Evolutionary conservation across 30 jellyfish, hydroid and myxozoan species (phyloP), one percentile per base, ranked within the genome.

Genomic region (Hydractinia symbiolongicarpus): DNA sequence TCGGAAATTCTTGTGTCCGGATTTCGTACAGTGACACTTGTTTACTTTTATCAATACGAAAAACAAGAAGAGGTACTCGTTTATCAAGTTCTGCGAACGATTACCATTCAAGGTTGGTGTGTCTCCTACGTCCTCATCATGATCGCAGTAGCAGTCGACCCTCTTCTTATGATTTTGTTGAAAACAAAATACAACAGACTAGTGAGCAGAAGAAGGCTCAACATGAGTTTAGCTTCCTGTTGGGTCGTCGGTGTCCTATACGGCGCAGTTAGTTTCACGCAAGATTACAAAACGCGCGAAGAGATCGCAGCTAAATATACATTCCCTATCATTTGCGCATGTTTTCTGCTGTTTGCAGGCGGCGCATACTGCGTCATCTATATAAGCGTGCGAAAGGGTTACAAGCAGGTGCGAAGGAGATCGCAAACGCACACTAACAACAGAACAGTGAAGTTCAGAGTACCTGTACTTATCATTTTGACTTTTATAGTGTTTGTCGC

Each of bases 111-210:
- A 71, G 80, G 80, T 8, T 71, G 56, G 61, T 71, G 80, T 15
- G 80, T 71, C n/a, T 9, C 68, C 51, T 71, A 71, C n/a, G 80
- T 71, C 9, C 51, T 71, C 11, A 9, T 71, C 8, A 71, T 71
- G 80, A 71, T 71, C 54, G 61, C 51, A 58, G 80, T 71, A 1
- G 80, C 80, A 14, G 30, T 71, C 40, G 80, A 71, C n/a, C 80
- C 80, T 8, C 67, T 71, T 0, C 69, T 71, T 7, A 71, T 71
- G 60, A 50, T 71, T 53, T 4, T 49, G 4, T 15, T 71, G 69
- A 71, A 71, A 58, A 30, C 51, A 11, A 71, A 71, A 20, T 71
- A 71, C 80, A 30, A 71, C 8, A 7, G 60, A 20, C 8, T 71
- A 0, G 53, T 71, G 53, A 71, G 60, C 13, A 71, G 51, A 71